Percentiles rank a stretch among this genome's conserved stretches.
Evolutionary conservation across 37 sponge, comb jelly and placozoan species (phyloP).

Genomic region (Diacarnus erythraeanus): DNA sequence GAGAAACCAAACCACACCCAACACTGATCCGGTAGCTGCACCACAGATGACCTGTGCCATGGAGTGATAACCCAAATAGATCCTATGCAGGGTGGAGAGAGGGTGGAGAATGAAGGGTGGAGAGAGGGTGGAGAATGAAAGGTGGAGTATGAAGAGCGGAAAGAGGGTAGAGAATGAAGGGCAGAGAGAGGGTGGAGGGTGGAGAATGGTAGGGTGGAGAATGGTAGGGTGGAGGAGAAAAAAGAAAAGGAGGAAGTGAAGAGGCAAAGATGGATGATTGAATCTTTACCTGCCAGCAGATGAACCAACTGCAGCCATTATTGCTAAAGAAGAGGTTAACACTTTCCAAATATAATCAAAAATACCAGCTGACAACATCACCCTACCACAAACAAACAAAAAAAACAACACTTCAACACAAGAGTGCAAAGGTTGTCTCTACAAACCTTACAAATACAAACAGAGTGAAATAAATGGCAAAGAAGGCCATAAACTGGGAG

Average conservation of each 20-base stretch:
- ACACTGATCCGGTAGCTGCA: constrained; percentile 15
- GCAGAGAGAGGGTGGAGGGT: no score
- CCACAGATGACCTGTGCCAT: constrained; percentile 61
- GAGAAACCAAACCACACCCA: constrained; percentile 59
- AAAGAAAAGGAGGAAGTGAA: background rate
- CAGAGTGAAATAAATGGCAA: constrained; percentile 79
- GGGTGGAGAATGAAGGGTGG: no score
- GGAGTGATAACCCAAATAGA: constrained; percentile 75
- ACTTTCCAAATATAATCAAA: constrained; percentile 39
- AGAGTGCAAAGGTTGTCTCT: background rate
- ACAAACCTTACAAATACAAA: constrained; percentile 73
- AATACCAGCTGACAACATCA: constrained; percentile 20
- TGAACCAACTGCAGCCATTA: background rate
- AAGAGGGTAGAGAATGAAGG: no score
- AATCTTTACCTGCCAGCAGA: constrained; percentile 47
- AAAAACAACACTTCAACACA: background rate
- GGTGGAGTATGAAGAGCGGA: no score
- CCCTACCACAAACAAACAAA: constrained; percentile 10
- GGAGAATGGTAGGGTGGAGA: no score
- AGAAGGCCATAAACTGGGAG: constrained; percentile 93
- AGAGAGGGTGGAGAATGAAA: no score
- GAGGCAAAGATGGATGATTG: background rate
- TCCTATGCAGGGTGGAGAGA: no score
- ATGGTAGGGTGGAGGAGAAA: no score
- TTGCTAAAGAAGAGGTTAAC: constrained; percentile 2